Evolutionary conservation across 2,888 invertebrate genomes (phyloP), one percentile per base, ranked within the genome.

Genomic region (Polietes domitor): DNA sequence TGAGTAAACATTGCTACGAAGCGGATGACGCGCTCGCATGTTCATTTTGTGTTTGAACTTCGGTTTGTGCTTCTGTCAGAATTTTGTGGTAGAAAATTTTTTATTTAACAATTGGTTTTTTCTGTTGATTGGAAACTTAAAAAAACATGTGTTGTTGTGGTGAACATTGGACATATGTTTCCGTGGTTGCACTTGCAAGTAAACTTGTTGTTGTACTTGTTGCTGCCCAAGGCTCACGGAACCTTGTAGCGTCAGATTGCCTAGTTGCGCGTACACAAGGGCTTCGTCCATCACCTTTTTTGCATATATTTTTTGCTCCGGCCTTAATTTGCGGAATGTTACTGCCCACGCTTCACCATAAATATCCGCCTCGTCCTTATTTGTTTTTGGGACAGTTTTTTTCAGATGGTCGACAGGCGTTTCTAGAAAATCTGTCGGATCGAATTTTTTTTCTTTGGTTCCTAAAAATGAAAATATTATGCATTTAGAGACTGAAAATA

Each of bases 321-420:
- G 26, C 15, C 9, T 47, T 26, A 70, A 26, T 47, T 70, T 70
- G 26, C 70, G 70, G 28, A 24, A 70, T 26, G 70, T 70, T n/a
- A 70, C 70, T 37, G 37, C 37, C 37, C 37, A 37, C 37, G 37
- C 37, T 50, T 70, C 70, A 28, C 26, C 50, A 50, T 70, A 70
- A 24, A 70, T 70, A 70, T 70, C 70, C n/a, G 50, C 70, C 26
- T 70, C 70, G 28, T 70, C 70, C 17, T 43, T 70, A 15, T 50
- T 26, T 26, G 19, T 2, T 24, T 47, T 21, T 9, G 47, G 70
- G 50, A 4, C 17, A 24, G 32, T 50, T 47, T 26, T 28, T 70
- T 47, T 70, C 26, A 50, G 50, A 50, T 50, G 50, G 19, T 50
- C 50, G 50, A 50, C 50, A 7, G 50, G n/a, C 50, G 50, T 50